Percentiles rank a stretch among this genome's conserved stretches.
These are phyloP conservation scores for Hydrocynus forskahlii DNA, from an alignment of 2,797 vertebrate genomes.

Conservation along the genomic window DNA sequence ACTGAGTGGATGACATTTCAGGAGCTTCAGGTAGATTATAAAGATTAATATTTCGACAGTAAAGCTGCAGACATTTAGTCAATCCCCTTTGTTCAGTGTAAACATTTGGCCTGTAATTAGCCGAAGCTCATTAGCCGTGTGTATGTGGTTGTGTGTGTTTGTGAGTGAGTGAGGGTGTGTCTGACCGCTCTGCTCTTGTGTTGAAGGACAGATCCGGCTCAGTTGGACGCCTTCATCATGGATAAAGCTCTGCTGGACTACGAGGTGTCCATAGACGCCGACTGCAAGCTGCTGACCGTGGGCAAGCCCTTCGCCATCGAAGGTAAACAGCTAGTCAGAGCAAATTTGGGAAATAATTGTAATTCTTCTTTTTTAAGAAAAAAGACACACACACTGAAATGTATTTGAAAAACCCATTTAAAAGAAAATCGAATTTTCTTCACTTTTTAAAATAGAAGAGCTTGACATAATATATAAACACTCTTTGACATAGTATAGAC, in stretches of 20 bases:
- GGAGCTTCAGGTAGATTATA: not conserved
- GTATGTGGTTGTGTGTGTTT: not conserved
- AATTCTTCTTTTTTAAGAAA: too few species aligned
- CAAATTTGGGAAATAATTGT: too few species aligned
- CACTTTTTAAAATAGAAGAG: too few species aligned
- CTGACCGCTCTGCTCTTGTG: slow-evolving; percentile 56
- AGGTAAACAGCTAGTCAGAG: slow-evolving; percentile 69
- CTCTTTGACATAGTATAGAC: too few species aligned
- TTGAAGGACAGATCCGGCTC: slow-evolving; percentile 88
- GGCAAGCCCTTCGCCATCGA: slow-evolving; percentile 93
- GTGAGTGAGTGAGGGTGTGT: too few species aligned
- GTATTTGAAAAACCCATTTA: too few species aligned
- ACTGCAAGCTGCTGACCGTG: slow-evolving; percentile 90
- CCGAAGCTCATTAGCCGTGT: slow-evolving; percentile 4
- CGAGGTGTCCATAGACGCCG: slow-evolving; percentile 90
- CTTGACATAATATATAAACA: too few species aligned
- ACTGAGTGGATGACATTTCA: too few species aligned
- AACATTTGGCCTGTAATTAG: not conserved
- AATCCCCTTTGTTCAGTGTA: not conserved
- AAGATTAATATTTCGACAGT: not conserved
- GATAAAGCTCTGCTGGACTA: slow-evolving; percentile 92
- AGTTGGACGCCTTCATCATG: slow-evolving; percentile 93
- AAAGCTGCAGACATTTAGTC: too few species aligned
- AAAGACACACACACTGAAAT: too few species aligned
- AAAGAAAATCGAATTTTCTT: too few species aligned